Evolutionary conservation across 2,888 invertebrate genomes (phyloP), one percentile per base, ranked within the genome.

Genomic region (Eremobia ochroleuca): DNA sequence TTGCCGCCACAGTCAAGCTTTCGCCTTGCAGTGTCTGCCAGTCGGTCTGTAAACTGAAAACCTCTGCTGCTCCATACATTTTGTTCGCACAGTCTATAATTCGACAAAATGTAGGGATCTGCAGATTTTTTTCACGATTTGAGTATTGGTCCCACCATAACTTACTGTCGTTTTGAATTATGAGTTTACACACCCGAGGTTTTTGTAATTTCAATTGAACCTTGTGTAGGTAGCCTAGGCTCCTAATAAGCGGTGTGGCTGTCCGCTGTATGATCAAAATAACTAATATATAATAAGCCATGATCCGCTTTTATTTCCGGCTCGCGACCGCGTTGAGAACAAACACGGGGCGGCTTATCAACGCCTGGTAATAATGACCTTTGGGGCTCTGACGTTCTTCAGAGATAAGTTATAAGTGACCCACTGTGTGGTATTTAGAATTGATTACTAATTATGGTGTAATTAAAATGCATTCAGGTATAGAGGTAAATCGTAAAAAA

Each of bases 331-430:
- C 3, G 21, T 55, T 67, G 58, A 69, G 55, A n/a, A 25, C 25
- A 46, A 61, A 69, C 28, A 15, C 21, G 21, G 21, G 31, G 49
- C 43, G 4, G 43, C 59, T 77, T 83, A 80, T 80, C 83, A 28
- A 34, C 37, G 15, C 13, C 2, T n/a, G n/a, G 13, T 34, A 46
- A 82, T 21, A 31, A 15, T 77, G 77, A 83, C 68, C 78, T 78
- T 43, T n/a, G 28, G 2, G 58, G 37, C n/a, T 9, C 13, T 83
- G 83, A 80, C 83, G 78, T 78, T 69, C 15, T 78, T 69, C 15
- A 82, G n/a, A 68, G 77, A 80, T 72, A 78, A 52, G 4, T 43
- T 68, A 83, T 65, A 78, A n/a, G 18, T 40, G 4, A 28, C 25
- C 0, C 3, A 25, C n/a, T 68, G 49, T 59, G 40, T 52, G 28